Conservation (phyloP, 2,888 invertebrate genomes). For the Phalera bucephala region DNA sequence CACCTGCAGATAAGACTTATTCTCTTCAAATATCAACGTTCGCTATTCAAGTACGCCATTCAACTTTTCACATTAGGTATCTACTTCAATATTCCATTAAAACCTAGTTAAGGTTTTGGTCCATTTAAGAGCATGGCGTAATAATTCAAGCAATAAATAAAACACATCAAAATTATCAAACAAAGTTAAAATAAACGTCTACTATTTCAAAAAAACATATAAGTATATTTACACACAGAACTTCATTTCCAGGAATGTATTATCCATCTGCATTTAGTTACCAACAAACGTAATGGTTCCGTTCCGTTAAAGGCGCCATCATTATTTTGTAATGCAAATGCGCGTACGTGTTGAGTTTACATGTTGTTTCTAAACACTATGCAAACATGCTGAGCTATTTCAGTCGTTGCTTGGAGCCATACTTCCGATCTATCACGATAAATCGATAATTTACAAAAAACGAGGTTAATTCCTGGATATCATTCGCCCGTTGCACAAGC, state of each 20-base stretch:
- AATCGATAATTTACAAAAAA: constrained; percentile 66
- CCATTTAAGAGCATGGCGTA: too few relatives aligned
- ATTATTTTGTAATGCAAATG: constrained; percentile 38
- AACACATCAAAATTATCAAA: too few relatives aligned
- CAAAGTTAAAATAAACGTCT: too few relatives aligned
- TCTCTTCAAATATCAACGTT: too few relatives aligned
- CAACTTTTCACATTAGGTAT: too few relatives aligned
- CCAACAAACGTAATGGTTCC: constrained; percentile 25
- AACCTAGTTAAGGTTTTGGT: too few relatives aligned
- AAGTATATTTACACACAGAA: constrained; percentile 5
- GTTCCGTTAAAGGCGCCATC: constrained; percentile 30
- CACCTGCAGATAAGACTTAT: too few relatives aligned
- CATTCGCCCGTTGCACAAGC: constrained; percentile 32
- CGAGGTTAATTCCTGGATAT: constrained; percentile 73
- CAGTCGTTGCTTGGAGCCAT: constrained; percentile 35
- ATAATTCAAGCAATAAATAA: too few relatives aligned
- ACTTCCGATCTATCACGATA: constrained; percentile 50
- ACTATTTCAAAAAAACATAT: too few relatives aligned
- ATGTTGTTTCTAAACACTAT: constrained; percentile 43
- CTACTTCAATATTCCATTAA: too few relatives aligned
- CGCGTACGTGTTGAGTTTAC: constrained; percentile 38
- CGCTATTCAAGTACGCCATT: too few relatives aligned
- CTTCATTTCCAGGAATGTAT: constrained; percentile 10
- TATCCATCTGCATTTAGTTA: constrained; percentile 26
- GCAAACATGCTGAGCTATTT: constrained; percentile 49